phyloP scores from a whole-genome alignment of 2,888 invertebrate genomes.

The Plebejus melissa region DNA sequence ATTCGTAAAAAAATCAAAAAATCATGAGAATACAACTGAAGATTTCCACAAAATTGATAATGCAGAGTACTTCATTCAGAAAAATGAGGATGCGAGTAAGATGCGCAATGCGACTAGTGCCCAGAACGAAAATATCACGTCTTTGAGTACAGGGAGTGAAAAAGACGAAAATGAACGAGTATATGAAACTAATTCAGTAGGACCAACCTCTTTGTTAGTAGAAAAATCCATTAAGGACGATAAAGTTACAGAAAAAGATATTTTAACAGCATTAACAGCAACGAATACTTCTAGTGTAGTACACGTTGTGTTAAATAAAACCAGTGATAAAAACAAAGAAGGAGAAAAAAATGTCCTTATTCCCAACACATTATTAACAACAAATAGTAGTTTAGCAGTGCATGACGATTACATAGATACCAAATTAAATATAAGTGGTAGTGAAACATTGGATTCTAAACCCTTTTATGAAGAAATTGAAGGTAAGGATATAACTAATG shows the following conservation, averaged over 20 bases:
- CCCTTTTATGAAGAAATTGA: background rate
- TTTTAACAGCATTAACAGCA: background rate
- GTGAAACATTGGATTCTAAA: background rate
- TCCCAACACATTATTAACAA: background rate
- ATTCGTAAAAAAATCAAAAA: background rate
- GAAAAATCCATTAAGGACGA: background rate
- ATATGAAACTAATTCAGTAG: background rate
- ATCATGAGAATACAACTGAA: background rate
- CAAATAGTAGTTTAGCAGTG: background rate
- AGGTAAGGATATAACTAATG: background rate
- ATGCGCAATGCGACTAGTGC: background rate
- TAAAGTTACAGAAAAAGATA: background rate
- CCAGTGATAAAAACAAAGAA: background rate
- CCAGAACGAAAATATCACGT: background rate
- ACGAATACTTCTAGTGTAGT: background rate
- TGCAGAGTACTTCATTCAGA: background rate
- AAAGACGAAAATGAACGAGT: background rate
- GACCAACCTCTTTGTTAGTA: background rate
- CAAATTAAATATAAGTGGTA: background rate
- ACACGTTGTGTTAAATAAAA: background rate
- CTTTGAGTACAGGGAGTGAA: background rate
- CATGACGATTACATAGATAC: background rate
- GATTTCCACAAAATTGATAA: background rate
- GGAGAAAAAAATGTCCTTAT: background rate
- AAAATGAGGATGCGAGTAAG: background rate